A percentile compares a stretch with the other conserved stretches of the same genome.
These are phyloP conservation scores for Argyresthia albistria DNA, from an alignment of 2,888 invertebrate genomes.

Conservation along the genomic window DNA sequence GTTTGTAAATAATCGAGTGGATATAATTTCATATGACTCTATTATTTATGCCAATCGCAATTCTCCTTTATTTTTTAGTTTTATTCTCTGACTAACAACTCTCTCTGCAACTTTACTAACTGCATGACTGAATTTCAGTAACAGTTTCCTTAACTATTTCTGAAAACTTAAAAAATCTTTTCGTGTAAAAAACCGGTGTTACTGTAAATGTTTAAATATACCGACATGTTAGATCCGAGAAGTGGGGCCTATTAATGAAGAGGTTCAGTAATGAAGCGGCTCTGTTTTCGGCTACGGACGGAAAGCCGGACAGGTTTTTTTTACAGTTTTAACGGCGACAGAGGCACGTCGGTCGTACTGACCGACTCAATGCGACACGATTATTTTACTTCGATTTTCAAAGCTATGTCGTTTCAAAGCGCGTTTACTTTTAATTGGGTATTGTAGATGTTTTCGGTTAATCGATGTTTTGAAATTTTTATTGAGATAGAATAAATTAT, in stretches of 20 bases:
- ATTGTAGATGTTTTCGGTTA: neutral
- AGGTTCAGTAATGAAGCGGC: constrained; percentile 6
- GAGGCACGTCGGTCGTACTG: constrained; percentile 9
- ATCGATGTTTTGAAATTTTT: too few species aligned
- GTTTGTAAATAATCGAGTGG: constrained; percentile 52
- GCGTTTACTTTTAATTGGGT: neutral
- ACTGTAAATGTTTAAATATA: neutral
- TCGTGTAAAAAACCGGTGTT: constrained; percentile 1
- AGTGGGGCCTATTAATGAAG: constrained; percentile 21
- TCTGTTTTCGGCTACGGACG: constrained; percentile 46
- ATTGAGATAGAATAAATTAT: too few species aligned
- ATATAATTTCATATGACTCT: constrained; percentile 25
- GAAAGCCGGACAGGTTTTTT: constrained; percentile 59
- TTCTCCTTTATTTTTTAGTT: constrained; percentile 28
- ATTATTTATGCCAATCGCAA: constrained; percentile 67
- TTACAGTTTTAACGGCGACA: constrained; percentile 64
- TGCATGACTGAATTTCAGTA: constrained; percentile 28
- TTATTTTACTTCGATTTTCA: constrained; percentile 33
- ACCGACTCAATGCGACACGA: constrained; percentile 22
- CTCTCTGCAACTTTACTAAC: constrained; percentile 33
- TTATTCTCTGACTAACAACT: neutral
- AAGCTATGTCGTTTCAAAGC: constrained; percentile 12
- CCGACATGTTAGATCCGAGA: constrained; percentile 8
- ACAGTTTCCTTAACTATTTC: neutral
- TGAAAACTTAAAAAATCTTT: neutral